Evolutionary conservation across 2,888 invertebrate species (phyloP).

Genomic region (Dascillus cervinus): DNA sequence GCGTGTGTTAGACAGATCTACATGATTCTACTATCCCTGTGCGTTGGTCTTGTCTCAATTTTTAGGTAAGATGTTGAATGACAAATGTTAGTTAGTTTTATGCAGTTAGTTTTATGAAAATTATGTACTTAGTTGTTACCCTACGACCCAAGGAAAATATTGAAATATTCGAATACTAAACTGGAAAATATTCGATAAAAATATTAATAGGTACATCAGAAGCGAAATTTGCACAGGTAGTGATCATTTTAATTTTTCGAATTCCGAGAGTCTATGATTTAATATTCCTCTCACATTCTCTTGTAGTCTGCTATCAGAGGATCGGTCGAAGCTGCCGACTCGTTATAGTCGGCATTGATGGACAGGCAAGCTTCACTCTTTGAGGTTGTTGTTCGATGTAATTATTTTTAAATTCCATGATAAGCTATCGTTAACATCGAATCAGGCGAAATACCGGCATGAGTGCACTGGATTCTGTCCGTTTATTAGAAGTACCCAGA

Average conservation of each 20-base stretch:
- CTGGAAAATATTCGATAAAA: too few relatives aligned
- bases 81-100: too few relatives aligned
- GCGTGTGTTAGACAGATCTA: too few relatives aligned
- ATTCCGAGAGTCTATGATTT: slow-evolving; percentile 25
- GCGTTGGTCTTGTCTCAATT: too few relatives aligned
- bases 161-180: too few relatives aligned
- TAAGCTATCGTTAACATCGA: slow-evolving; percentile 37
- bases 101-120: too few relatives aligned
- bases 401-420: slow-evolving; percentile 42
- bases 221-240: slow-evolving; percentile 3
- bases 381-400: slow-evolving; percentile 32
- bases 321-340: slow-evolving; percentile 23
- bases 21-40: too few relatives aligned
- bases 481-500: too few relatives aligned
- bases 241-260: slow-evolving; percentile 19
- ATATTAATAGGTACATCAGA: too few relatives aligned
- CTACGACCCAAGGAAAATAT: too few relatives aligned
- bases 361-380: slow-evolving; percentile 36
- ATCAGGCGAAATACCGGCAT: slow-evolving; percentile 27
- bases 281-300: slow-evolving; percentile 28
- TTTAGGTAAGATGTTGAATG: too few relatives aligned
- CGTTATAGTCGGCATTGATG: slow-evolving; percentile 33
- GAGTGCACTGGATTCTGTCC: slow-evolving; percentile 17
- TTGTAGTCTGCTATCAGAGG: slow-evolving; percentile 23
- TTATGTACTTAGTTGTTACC: too few relatives aligned